Evolutionary conservation across 2,797 vertebrate species (phyloP).

Genomic region (Falco peregrinus): DNA sequence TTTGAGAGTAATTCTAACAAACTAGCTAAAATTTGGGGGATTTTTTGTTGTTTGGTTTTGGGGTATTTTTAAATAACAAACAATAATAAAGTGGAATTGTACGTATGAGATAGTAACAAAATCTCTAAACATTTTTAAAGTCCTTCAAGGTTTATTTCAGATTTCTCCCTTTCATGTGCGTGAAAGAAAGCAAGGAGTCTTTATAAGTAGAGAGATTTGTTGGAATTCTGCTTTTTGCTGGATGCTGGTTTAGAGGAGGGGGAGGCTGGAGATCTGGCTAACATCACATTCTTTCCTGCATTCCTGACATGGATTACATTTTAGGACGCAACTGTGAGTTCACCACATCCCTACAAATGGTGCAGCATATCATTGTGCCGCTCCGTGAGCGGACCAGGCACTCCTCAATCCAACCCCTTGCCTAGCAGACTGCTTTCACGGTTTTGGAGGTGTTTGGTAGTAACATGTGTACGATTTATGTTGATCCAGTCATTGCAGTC

Average conservation of each 20-base stretch:
- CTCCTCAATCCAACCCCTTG: neutral
- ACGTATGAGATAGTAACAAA: neutral
- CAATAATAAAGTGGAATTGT: neutral
- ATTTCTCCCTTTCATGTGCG: neutral
- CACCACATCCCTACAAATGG: neutral
- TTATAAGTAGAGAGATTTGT: neutral
- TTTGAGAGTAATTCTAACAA: neutral
- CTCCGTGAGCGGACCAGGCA: neutral
- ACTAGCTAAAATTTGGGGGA: neutral
- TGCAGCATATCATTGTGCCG: neutral
- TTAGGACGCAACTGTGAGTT: slow-evolving; percentile 11
- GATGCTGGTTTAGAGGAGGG: neutral
- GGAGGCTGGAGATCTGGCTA: slow-evolving; percentile 36
- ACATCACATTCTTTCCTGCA: slow-evolving; percentile 50
- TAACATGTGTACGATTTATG: neutral
- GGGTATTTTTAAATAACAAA: neutral
- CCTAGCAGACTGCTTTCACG: neutral
- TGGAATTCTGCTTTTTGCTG: slow-evolving; percentile 14
- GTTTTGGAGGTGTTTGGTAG: neutral
- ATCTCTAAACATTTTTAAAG: neutral
- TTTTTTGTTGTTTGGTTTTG: neutral
- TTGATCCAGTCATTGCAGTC: too few species aligned
- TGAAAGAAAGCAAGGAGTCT: neutral
- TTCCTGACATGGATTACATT: neutral
- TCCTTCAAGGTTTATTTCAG: neutral